These are phyloP conservation scores for Morphnarchus princeps DNA, from an alignment of 2,113 vertebrate species.

Conservation along the genomic window DNA sequence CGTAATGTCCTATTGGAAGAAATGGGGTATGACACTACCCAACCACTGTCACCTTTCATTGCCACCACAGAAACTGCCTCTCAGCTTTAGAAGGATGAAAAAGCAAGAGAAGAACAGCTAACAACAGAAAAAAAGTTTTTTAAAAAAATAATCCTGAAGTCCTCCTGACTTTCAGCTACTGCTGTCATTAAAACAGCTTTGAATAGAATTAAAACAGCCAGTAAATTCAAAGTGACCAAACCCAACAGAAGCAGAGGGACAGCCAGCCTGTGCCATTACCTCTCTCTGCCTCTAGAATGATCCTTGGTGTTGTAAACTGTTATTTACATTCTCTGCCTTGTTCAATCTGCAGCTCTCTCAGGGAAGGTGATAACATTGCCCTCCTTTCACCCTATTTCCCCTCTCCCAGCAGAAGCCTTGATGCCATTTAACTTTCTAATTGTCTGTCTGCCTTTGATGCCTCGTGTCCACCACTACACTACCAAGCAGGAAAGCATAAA, in stretches of 20 bases:
- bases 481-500: neutral
- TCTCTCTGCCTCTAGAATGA: neutral
- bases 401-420: neutral
- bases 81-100: slow-evolving; percentile 28
- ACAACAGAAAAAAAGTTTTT: neutral
- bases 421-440: neutral
- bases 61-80: neutral
- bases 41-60: slow-evolving; percentile 12
- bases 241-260: neutral
- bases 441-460: neutral
- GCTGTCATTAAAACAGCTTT: neutral
- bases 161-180: neutral
- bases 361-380: neutral
- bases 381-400: neutral
- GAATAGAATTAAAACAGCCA: neutral
- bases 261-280: neutral
- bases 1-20: neutral
- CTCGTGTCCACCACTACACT: neutral
- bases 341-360: neutral
- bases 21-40: neutral
- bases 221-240: neutral
- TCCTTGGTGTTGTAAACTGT: neutral
- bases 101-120: neutral
- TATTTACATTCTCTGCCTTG: neutral
- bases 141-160: neutral